Base-by-base conservation (phyloP, 1,140 invertebrate species). In the Bombus waltoni region DNA sequence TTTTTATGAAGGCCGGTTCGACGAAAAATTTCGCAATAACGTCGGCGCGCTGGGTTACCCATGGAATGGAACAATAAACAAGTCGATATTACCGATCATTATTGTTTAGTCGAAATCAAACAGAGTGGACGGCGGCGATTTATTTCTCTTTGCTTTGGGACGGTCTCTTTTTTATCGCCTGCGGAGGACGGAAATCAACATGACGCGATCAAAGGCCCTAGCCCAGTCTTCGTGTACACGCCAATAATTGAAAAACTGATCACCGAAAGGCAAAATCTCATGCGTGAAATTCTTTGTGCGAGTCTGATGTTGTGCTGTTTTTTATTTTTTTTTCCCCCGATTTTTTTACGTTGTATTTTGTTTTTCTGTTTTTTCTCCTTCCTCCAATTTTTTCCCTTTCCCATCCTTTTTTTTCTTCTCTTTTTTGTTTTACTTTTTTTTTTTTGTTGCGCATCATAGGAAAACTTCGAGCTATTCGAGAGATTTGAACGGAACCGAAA, bases 161-260 rank as follows among this genome's bases (percentile, higher is more conserved):
- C 22, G 35, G 3, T 8, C 1, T 8, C 32, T 9, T 32, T 53
- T 76, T 72, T 62, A 28, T 28, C 38, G 25, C 8, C 47, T 57
- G 32, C 44, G 32, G n/a, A 75, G 40, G 15, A 72, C 73, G 68
- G 72, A 82, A 86, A 86, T 86, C 85, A 85, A 72, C 74, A 53
- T 53, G 81, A 79, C 83, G 40, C 83, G 82, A 86, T 87, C 86
- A 87, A 87, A 85, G 83, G 86, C 86, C 68, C 32, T 15, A 40
- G 18, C 66, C 66, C 4, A 70, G 71, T 81, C 82, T 80, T 80
- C 82, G 66, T 68, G 62, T 73, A 75, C 73, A 66, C 70, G 13
- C 47, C 86, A 73, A 85, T 87, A 85, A 87, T 87, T 87, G 82
- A 86, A 87, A 87, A 86, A 86, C 83, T 86, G 76, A 86, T 87